Evolutionary conservation across 2,797 vertebrate species (phyloP).

Genomic region (Typhlichthys subterraneus): DNA sequence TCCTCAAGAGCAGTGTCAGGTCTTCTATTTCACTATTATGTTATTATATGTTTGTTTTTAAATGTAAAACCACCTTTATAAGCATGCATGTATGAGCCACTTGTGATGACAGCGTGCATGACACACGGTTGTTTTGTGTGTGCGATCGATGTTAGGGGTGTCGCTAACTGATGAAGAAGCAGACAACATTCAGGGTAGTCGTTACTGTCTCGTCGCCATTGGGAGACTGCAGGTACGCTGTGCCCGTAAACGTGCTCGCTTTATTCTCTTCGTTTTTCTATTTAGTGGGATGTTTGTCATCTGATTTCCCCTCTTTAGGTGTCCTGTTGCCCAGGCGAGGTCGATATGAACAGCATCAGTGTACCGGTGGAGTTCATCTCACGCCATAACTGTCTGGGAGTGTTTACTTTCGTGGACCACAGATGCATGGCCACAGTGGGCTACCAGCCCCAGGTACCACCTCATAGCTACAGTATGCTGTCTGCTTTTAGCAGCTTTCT

Average conservation of each 20-base stretch:
- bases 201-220: slow-evolving; percentile 95
- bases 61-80: background rate
- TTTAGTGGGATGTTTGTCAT: too few relatives aligned
- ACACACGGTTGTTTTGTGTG: background rate
- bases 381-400: slow-evolving; percentile 89
- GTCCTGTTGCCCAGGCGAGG: slow-evolving; percentile 89
- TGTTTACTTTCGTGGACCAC: slow-evolving; percentile 96
- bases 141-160: slow-evolving; percentile 78
- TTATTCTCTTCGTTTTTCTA: too few relatives aligned
- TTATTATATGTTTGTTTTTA: too few relatives aligned
- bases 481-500: background rate
- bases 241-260: background rate
- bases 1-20: background rate
- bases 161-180: slow-evolving; percentile 90
- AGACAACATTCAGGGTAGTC: slow-evolving; percentile 90
- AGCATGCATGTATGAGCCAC: background rate
- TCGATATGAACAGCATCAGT: slow-evolving; percentile 84
- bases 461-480: background rate
- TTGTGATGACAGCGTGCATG: background rate
- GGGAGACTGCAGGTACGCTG: slow-evolving; percentile 89
- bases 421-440: slow-evolving; percentile 89
- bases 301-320: slow-evolving; percentile 73
- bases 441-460: slow-evolving; percentile 91
- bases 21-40: background rate
- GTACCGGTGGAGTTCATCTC: slow-evolving; percentile 96